phyloP scores from a whole-genome alignment of 2,797 vertebrate genomes.

The Scyliorhinus canicula region DNA sequence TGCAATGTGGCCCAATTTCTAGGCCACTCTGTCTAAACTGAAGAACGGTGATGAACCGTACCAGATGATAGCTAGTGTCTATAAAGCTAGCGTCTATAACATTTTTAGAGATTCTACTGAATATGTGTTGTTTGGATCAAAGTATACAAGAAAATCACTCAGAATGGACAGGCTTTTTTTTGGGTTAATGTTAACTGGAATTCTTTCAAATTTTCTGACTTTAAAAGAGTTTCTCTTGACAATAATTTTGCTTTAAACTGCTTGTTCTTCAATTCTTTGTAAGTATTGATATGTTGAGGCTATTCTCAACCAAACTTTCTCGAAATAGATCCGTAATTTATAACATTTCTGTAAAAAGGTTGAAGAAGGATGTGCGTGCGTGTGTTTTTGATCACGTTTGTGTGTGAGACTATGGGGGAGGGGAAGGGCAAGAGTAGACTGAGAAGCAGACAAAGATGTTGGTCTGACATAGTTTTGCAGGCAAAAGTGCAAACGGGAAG shows the following conservation, averaged over 20 bases:
- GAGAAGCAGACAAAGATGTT: background rate
- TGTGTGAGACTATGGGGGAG: background rate
- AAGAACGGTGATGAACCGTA: background rate
- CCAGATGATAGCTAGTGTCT: background rate
- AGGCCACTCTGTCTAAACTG: background rate
- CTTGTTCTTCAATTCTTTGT: background rate
- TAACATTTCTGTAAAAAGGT: background rate
- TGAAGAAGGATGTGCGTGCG: background rate
- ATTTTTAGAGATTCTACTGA: background rate
- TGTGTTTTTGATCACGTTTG: background rate
- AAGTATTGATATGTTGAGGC: background rate
- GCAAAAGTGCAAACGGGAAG: constrained; percentile 16
- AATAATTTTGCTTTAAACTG: background rate
- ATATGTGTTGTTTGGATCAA: background rate
- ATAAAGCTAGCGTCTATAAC: background rate
- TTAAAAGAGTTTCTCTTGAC: background rate
- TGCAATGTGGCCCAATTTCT: background rate
- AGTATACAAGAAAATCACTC: background rate
- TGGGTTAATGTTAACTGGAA: background rate
- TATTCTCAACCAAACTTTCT: background rate
- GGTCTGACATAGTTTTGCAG: background rate
- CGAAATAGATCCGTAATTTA: background rate
- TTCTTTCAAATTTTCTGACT: background rate
- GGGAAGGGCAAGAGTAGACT: background rate
- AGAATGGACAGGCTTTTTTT: background rate